phyloP scores from a whole-genome alignment of 2,888 invertebrate species.

The Monochamus alternatus region DNA sequence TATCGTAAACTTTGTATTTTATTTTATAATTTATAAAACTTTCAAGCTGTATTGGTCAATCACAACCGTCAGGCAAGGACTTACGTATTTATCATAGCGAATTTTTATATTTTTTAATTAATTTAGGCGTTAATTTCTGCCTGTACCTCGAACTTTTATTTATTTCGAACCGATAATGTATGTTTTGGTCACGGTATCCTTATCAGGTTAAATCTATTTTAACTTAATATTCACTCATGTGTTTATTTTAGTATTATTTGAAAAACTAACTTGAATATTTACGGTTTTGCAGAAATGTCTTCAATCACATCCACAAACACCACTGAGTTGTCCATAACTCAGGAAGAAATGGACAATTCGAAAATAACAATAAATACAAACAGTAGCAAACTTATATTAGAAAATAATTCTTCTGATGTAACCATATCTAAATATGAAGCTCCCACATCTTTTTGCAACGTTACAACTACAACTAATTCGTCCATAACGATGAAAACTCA shows the following conservation, averaged over 20 bases:
- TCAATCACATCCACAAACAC: conserved; percentile 50
- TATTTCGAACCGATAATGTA: conserved; percentile 2
- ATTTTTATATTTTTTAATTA: conserved; percentile 43
- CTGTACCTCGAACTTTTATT: conserved; percentile 31
- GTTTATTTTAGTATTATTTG: conserved; percentile 49
- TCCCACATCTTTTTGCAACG: conserved; percentile 44
- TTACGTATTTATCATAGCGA: conserved; percentile 47
- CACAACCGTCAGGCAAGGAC: conserved; percentile 55
- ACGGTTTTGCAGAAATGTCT: conserved; percentile 63
- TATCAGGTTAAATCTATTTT: conserved; percentile 40
- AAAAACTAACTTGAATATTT: conserved; percentile 51
- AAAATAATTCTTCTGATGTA: conserved; percentile 58
- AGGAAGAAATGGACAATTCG: conserved; percentile 49
- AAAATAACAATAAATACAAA: conserved; percentile 51
- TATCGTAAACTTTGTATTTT: conserved; percentile 46
- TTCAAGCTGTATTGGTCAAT: conserved; percentile 47
- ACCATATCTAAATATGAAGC: conserved; percentile 56
- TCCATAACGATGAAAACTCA: conserved; percentile 63
- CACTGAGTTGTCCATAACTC: conserved; percentile 51
- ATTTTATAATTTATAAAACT: conserved; percentile 51
- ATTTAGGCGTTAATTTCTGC: conserved; percentile 19
- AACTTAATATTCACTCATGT: conserved; percentile 39
- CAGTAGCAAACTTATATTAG: conserved; percentile 54
- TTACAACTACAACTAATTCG: conserved; percentile 51
- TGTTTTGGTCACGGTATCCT: conserved; percentile 9